Base-by-base conservation (phyloP, 2,888 invertebrate species). In the Sphaeridia pumilis region DNA sequence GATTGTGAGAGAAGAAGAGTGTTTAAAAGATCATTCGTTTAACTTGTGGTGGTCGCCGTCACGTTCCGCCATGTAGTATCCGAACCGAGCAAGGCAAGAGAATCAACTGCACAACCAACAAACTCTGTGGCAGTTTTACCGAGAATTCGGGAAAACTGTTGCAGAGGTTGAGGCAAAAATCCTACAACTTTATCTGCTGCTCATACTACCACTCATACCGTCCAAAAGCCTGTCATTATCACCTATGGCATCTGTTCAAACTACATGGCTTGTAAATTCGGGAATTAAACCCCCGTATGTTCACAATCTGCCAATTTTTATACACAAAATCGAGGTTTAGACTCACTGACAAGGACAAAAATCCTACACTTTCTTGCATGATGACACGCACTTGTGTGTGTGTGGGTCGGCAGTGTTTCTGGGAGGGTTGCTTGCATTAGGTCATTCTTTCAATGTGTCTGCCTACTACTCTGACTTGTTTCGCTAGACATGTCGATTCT, bases 161-260 rank as follows among this genome's bases (percentile, higher is more conserved):
- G 31, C 41, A n/a, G 43, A 49, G 49, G 49, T 49, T 49, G 43
- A 49, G 49, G 49, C 43, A 49, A 49, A 49, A 27, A 20, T n/a
- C n/a, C n/a, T n/a, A n/a, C n/a, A n/a, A n/a, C n/a, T n/a, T n/a
- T n/a, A n/a, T n/a, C n/a, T n/a, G n/a, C n/a, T n/a, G n/a, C n/a
- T n/a, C n/a, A n/a, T n/a, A n/a, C n/a, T n/a, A n/a, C n/a, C n/a
- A n/a, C 27, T 41, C 49, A 26, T 38, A 20, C 42, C 12, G 38
- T 38, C 38, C 20, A 38, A 38, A 38, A 38, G 12, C 12, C 38
- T 20, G 20, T 38, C 38, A 38, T 38, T 17, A 38, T 38, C 38
- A 38, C 17, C 38, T 38, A 14, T 5, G 17, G 20, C 20, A 38
- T n/a, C n/a, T n/a, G n/a, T n/a, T n/a, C n/a, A n/a, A n/a, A n/a